phyloP scores from a whole-genome alignment of 2,888 invertebrate species.

The Heliconius aoede region DNA sequence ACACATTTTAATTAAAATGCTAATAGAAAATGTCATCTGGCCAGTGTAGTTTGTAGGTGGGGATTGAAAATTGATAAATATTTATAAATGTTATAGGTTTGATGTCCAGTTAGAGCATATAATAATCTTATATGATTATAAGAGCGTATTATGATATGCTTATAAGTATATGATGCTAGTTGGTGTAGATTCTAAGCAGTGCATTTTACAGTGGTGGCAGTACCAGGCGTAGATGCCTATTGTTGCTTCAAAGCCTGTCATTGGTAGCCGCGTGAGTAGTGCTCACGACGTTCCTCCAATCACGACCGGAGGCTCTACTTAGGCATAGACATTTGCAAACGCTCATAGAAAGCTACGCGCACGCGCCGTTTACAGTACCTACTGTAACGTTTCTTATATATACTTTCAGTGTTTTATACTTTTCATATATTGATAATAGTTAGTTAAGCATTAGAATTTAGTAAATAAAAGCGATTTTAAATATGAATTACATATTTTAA shows the following conservation, averaged over 20 bases:
- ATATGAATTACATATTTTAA: background rate
- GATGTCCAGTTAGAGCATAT: background rate
- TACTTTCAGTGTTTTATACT: background rate
- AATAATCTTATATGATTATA: no score
- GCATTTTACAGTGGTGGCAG: constrained; percentile 23
- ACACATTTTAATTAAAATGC: constrained; percentile 44
- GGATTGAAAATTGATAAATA: constrained; percentile 27
- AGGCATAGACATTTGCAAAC: constrained; percentile 55
- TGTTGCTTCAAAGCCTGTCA: constrained; percentile 60
- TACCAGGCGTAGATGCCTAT: constrained; percentile 67
- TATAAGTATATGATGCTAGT: background rate
- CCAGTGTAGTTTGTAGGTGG: constrained; percentile 6
- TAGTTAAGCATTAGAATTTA: background rate
- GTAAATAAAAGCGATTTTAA: background rate
- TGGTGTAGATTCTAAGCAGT: constrained; percentile 39
- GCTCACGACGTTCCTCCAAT: constrained; percentile 66
- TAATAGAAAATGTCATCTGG: constrained; percentile 40
- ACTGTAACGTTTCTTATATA: constrained; percentile 2
- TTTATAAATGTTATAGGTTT: constrained; percentile 8
- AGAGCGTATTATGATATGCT: background rate
- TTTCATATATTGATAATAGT: background rate
- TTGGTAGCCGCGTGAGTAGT: constrained; percentile 57
- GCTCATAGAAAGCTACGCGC: constrained; percentile 49
- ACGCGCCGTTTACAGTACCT: constrained; percentile 26
- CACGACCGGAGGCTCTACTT: constrained; percentile 64